These are phyloP conservation scores for Altica lythri DNA, from an alignment of 2,888 invertebrate genomes.

Conservation along the genomic window DNA sequence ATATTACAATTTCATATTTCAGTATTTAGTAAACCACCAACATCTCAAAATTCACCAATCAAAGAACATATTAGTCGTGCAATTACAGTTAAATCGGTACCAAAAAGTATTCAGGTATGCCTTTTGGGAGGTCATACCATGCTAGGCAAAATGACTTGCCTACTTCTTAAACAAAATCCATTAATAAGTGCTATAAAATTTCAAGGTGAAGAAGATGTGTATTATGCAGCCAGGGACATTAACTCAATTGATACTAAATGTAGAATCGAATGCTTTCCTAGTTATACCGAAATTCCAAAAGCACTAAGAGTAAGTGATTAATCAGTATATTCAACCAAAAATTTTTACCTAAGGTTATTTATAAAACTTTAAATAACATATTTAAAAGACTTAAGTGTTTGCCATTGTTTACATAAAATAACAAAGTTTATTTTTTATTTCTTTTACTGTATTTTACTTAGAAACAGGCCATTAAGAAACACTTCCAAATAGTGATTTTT, in stretches of 20 bases:
- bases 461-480: too few species aligned
- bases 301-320: conserved; percentile 47
- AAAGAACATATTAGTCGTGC: too few species aligned
- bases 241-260: conserved; percentile 51
- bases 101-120: conserved; percentile 45
- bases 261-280: conserved; percentile 41
- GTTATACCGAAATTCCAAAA: conserved; percentile 40
- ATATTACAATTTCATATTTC: conserved; percentile 8
- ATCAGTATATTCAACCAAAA: neutral
- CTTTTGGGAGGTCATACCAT: conserved; percentile 62
- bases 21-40: conserved; percentile 17
- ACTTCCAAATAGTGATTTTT: too few species aligned
- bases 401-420: too few species aligned
- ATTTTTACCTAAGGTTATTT: too few species aligned
- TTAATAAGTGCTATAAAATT: conserved; percentile 50
- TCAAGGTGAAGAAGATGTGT: conserved; percentile 46
- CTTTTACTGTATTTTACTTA: too few species aligned
- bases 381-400: too few species aligned
- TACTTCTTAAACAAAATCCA: conserved; percentile 63
- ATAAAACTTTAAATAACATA: too few species aligned
- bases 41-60: neutral
- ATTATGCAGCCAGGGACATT: conserved; percentile 49
- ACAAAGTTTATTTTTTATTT: too few species aligned
- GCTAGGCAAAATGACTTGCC: conserved; percentile 59
- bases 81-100: conserved; percentile 11